A percentile compares a stretch with the other conserved stretches of the same genome.
These are phyloP conservation scores for Eptatretus burgeri DNA, from an alignment of 2,113 vertebrate genomes.

Conservation along the genomic window DNA sequence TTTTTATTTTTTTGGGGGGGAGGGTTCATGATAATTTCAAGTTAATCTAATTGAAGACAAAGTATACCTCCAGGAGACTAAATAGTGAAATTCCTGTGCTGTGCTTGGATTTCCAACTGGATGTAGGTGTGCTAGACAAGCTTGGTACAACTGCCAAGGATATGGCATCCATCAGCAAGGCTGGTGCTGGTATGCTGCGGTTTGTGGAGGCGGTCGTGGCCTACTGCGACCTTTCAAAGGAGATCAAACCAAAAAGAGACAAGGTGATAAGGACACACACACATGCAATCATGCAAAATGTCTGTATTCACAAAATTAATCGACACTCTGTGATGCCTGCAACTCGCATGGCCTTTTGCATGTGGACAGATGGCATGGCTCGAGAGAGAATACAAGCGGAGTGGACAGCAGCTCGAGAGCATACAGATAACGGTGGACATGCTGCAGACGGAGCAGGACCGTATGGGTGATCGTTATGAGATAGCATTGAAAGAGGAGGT, in stretches of 20 bases:
- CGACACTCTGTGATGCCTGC: background rate
- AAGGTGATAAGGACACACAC: conserved; percentile 25
- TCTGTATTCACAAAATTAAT: background rate
- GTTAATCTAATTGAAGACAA: too few species aligned
- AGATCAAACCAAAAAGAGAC: conserved; percentile 69
- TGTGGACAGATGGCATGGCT: conserved; percentile 37
- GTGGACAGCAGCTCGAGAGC: conserved; percentile 35
- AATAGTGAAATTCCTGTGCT: too few species aligned
- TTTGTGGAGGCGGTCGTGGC: conserved; percentile 71
- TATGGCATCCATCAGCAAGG: conserved; percentile 71
- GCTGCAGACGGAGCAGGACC: conserved; percentile 37
- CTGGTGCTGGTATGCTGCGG: conserved; percentile 69
- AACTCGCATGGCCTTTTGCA: background rate
- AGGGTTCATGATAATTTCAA: too few species aligned
- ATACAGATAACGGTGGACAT: conserved; percentile 38
- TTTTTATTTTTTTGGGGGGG: too few species aligned
- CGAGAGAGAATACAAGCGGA: conserved; percentile 47
- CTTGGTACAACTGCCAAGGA: conserved; percentile 43
- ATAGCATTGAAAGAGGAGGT: conserved; percentile 40
- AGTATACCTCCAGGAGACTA: too few species aligned
- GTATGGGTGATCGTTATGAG: conserved; percentile 39
- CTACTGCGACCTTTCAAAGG: conserved; percentile 51
- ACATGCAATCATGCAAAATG: background rate
- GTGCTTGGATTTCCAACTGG: too few species aligned
- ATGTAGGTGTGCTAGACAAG: conserved; percentile 34